Base-by-base conservation (phyloP, 2,888 invertebrate genomes). In the Stomorhina lunata region DNA sequence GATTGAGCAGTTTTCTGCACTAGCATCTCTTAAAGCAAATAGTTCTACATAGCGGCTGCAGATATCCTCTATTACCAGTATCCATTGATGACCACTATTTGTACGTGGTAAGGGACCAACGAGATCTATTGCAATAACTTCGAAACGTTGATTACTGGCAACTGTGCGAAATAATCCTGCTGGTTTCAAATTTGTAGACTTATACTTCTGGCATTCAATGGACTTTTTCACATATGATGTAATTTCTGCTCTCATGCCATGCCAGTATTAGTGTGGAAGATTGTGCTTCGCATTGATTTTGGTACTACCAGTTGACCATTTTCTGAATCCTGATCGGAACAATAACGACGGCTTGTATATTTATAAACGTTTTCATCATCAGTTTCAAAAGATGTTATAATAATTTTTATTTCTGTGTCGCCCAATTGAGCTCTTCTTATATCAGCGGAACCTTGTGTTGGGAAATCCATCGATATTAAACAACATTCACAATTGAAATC, bases 341-440 rank as follows among this genome's bases (percentile, higher is more conserved):
- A n/a, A n/a, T n/a, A n/a, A n/a, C n/a, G n/a, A n/a, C n/a, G n/a
- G n/a, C n/a, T n/a, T n/a, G n/a, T n/a, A n/a, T n/a, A n/a, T n/a
- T n/a, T n/a, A n/a, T n/a, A n/a, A n/a, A n/a, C n/a, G n/a, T n/a
- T n/a, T n/a, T n/a, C n/a, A n/a, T n/a, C n/a, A 66, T 72, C 32
- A 1, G 40, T 43, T 69, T 82, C 81, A 45, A 82, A 66, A 1
- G 66, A 63, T 12, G 80, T 17, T 25, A 79, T 72, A n/a, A 84
- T 84, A 45, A 43, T n/a, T 57, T 82, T 78, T 0, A 83, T 50
- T 12, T 83, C 73, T 0, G 34, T 9, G 43, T 85, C 88, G 86
- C 84, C 86, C 83, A 85, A 34, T 73, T 85, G 86, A 4, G 69
- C 66, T 22, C 76, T 59, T 50, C 83, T 57, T 17, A 84, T 53